Conservation (phyloP, 2,113 vertebrate genomes). For the Boulengeromyrus knoepffleri region DNA sequence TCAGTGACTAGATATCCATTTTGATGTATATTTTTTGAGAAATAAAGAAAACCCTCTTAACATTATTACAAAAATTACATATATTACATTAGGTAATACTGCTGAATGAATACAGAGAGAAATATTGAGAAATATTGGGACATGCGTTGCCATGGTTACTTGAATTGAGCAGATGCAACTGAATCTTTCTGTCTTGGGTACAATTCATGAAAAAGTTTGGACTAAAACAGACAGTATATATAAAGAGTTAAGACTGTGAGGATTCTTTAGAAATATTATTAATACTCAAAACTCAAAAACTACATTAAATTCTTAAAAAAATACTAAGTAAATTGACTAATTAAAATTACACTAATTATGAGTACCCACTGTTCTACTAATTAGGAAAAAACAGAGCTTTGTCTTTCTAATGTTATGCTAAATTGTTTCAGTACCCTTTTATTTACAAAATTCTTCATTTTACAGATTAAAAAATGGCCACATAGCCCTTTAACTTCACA, state of each 20-base stretch:
- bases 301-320: not conserved
- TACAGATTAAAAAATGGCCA: not conserved
- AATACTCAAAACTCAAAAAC: not conserved
- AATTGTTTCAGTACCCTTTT: not conserved
- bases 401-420: not conserved
- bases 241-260: not conserved
- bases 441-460: not conserved
- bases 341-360: not conserved
- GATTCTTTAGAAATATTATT: not conserved
- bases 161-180: not conserved
- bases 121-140: not conserved
- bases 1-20: too few species aligned
- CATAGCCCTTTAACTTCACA: not conserved
- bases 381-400: not conserved
- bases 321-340: not conserved
- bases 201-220: not conserved
- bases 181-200: not conserved
- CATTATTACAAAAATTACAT: too few species aligned
- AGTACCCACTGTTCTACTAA: not conserved
- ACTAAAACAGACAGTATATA: not conserved
- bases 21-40: too few species aligned
- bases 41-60: too few species aligned
- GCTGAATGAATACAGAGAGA: too few species aligned
- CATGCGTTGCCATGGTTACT: not conserved
- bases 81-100: not conserved